A percentile compares a stretch with the other conserved stretches of the same genome.
Conservation (phyloP, 2,888 invertebrate genomes). For the Herminia tarsipennalis region DNA sequence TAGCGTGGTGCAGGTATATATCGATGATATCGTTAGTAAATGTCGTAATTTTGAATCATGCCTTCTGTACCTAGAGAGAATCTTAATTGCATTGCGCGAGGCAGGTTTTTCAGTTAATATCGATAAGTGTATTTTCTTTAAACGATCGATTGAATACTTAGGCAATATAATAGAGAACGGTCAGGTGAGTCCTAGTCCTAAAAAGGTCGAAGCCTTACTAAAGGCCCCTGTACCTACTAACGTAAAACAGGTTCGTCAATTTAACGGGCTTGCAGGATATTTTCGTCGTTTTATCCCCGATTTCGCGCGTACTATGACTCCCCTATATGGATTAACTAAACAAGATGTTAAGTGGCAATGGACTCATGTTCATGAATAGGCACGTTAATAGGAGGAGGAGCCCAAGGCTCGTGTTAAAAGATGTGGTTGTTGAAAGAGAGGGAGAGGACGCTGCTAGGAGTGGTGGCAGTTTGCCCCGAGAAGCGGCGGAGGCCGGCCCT, state of each 20-base stretch:
- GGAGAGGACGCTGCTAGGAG: too few relatives aligned
- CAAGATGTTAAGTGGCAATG: slow-evolving; percentile 27
- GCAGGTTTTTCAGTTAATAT: slow-evolving; percentile 44
- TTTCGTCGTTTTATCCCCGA: slow-evolving; percentile 30
- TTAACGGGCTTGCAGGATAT: slow-evolving; percentile 20
- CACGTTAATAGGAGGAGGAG: not conserved
- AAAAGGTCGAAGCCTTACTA: slow-evolving; percentile 39
- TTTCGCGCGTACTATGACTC: slow-evolving; percentile 25
- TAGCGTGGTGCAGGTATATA: slow-evolving; percentile 34
- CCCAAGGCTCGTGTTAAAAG: too few relatives aligned
- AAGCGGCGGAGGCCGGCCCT: too few relatives aligned
- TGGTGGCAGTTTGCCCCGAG: too few relatives aligned
- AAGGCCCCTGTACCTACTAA: slow-evolving; percentile 38
- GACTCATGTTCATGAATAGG: slow-evolving; percentile 26
- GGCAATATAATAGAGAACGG: slow-evolving; percentile 39
- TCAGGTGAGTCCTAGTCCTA: slow-evolving; percentile 38
- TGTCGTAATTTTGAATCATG: slow-evolving; percentile 22
- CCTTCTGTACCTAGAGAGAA: slow-evolving; percentile 22
- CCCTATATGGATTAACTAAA: slow-evolving; percentile 29
- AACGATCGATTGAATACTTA: slow-evolving; percentile 36
- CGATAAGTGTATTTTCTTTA: slow-evolving; percentile 39
- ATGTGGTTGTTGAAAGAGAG: too few relatives aligned
- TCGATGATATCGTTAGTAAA: slow-evolving; percentile 44
- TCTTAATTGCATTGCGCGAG: slow-evolving; percentile 28
- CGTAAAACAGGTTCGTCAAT: slow-evolving; percentile 28